Percentiles rank a stretch among this genome's conserved stretches.
These are phyloP conservation scores for Podocnemis expansa DNA, from an alignment of 2,113 vertebrate genomes.

Conservation along the genomic window DNA sequence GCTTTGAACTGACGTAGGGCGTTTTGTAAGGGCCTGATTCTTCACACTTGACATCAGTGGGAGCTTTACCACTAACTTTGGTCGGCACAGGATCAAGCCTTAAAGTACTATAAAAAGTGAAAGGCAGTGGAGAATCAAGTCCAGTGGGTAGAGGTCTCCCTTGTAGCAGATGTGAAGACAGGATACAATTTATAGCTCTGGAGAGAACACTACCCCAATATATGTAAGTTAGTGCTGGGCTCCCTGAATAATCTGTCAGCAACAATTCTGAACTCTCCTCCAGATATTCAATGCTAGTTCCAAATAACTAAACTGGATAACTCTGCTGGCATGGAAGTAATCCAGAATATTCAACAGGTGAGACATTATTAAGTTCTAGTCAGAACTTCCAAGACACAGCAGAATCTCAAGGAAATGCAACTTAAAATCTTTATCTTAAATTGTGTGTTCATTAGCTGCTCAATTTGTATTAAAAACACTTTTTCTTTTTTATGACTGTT, in stretches of 20 bases:
- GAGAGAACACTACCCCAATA: not conserved
- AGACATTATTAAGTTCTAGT: not conserved
- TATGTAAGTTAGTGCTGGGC: not conserved
- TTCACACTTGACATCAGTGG: not conserved
- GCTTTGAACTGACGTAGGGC: not conserved
- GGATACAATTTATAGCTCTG: not conserved
- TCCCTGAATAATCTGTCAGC: not conserved
- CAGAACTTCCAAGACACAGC: not conserved
- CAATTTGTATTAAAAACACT: not conserved
- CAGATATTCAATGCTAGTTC: not conserved
- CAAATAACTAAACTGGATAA: not conserved
- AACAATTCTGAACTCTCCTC: not conserved
- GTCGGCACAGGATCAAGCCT: not conserved
- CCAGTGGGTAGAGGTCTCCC: not conserved
- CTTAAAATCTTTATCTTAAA: not conserved
- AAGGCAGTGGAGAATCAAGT: not conserved
- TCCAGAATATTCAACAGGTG: not conserved
- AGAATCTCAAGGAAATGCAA: not conserved
- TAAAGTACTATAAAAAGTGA: not conserved
- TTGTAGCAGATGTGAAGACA: not conserved
- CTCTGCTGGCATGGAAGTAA: not conserved
- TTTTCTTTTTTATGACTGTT: not conserved
- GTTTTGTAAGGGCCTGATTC: not conserved
- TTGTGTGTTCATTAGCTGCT: not conserved
- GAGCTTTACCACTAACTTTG: not conserved